These are phyloP conservation scores for Sterna hirundo DNA, from an alignment of 2,113 vertebrate species.

Conservation along the genomic window DNA sequence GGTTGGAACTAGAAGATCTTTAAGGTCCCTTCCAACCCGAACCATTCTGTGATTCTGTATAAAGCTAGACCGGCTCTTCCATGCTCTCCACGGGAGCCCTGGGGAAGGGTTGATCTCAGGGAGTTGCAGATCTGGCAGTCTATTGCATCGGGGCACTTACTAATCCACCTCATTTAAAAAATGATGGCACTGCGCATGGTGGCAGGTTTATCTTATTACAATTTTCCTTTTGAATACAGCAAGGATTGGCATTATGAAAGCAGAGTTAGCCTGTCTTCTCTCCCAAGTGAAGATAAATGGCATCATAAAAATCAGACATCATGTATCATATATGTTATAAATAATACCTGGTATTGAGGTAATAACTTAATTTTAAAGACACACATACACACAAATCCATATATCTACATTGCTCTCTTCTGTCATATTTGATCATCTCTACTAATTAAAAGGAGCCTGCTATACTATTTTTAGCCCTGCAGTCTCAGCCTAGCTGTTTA, in stretches of 20 bases:
- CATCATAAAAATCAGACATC: constrained; percentile 64
- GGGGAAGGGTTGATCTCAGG: fast-evolving
- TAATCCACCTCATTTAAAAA: constrained; percentile 24
- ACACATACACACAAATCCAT: constrained; percentile 49
- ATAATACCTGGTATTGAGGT: constrained; percentile 49
- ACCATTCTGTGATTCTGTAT: no score
- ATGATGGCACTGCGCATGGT: background rate
- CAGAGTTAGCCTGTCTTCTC: constrained; percentile 14
- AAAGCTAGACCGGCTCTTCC: background rate
- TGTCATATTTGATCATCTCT: constrained; percentile 62
- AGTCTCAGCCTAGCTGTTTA: constrained; percentile 58
- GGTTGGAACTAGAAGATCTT: no score
- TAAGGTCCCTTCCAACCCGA: no score
- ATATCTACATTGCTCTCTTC: constrained; percentile 52
- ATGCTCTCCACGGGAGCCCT: background rate
- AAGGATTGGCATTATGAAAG: constrained; percentile 55
- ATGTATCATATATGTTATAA: constrained; percentile 65
- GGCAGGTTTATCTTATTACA: constrained; percentile 46
- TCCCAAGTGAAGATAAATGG: constrained; percentile 63
- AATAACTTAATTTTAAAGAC: constrained; percentile 68
- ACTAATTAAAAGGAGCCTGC: constrained; percentile 63
- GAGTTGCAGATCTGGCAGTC: background rate
- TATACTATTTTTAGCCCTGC: constrained; percentile 54
- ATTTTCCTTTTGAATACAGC: constrained; percentile 41
- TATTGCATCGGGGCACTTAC: background rate